Base-by-base conservation (phyloP, 2,888 invertebrate species). In the Limnephilus marmoratus region DNA sequence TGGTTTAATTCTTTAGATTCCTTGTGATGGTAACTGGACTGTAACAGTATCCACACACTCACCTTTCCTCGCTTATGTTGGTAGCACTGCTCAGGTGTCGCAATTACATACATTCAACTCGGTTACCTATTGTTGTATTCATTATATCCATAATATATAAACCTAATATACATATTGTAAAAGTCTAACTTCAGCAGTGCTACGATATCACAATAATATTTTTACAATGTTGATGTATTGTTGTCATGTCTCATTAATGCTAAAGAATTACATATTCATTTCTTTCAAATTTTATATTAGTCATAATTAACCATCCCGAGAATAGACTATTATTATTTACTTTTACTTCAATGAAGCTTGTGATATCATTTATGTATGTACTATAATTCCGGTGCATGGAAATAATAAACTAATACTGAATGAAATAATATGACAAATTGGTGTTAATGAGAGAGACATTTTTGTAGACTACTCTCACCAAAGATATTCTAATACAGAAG, bases 21-120 rank as follows among this genome's bases (percentile, higher is more conserved):
- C 41, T 90, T 94, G 93, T 93, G 93, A 92, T 94, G 93, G 95
- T 94, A 94, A 94, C 95, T 95, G 95, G 95, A 95, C 94, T 94
- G 94, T 95, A 95, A 95, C 95, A 94, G 95, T 95, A 95, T 95
- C 95, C 95, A 95, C 96, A 95, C 95, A 95, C 95, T 95, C 96
- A 96, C 96, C 96, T 96, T 96, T 96, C 95, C 95, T 95, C 95
- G 96, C 96, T 95, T 95, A 94, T 95, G 29, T 31, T 41, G 68
- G 37, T 91, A 68, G 81, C 41, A 68, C 88, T 89, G 88, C 88
- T 89, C 31, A 89, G 88, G 88, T 89, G 37, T 41, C 29, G 34
- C 34, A 24, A 31, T 85, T 68, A 68, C 24, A 68, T 68, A 68
- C 24, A 68, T 68, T 68, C 68, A 68, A 68, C 68, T 68, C 68